phyloP scores from a whole-genome alignment of 2,797 vertebrate species.

The Oryzias sinensis region DNA sequence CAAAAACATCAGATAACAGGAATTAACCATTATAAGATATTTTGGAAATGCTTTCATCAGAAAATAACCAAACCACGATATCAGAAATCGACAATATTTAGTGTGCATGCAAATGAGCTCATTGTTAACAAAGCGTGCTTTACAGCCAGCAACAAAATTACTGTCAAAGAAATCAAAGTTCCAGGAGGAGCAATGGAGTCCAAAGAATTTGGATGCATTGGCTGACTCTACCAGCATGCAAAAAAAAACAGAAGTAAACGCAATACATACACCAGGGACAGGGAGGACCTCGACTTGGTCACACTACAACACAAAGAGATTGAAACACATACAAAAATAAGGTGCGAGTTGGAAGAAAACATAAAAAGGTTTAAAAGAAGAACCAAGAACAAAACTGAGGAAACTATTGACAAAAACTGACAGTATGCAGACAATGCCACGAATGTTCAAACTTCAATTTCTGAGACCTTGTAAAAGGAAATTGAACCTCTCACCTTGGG shows the following conservation, averaged over 20 bases:
- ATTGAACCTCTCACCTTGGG: constrained; percentile 83
- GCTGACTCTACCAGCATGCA: constrained; percentile 74
- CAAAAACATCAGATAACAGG: too few relatives aligned
- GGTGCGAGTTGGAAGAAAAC: constrained; percentile 55
- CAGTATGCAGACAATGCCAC: constrained; percentile 13
- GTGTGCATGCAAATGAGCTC: constrained; percentile 12
- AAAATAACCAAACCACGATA: background rate
- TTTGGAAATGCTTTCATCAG: too few relatives aligned
- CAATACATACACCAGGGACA: constrained; percentile 96
- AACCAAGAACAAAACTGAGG: constrained; percentile 14
- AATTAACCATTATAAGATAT: too few relatives aligned
- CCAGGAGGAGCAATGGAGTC: constrained; percentile 49
- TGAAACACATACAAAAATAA: constrained; percentile 64
- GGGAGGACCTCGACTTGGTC: constrained; percentile 97
- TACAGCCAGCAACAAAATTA: constrained; percentile 36
- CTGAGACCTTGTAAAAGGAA: background rate
- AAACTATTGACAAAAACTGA: constrained; percentile 30
- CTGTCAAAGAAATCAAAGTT: constrained; percentile 32
- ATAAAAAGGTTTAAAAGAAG: constrained; percentile 35
- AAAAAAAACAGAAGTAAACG: constrained; percentile 69
- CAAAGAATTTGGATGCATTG: constrained; percentile 55
- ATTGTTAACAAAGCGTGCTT: constrained; percentile 28
- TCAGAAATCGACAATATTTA: constrained; percentile 35
- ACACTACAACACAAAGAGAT: constrained; percentile 86
- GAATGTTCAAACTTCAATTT: constrained; percentile 8